Base-by-base conservation (phyloP, 2,888 invertebrate genomes). In the Gnatocerus cornutus region DNA sequence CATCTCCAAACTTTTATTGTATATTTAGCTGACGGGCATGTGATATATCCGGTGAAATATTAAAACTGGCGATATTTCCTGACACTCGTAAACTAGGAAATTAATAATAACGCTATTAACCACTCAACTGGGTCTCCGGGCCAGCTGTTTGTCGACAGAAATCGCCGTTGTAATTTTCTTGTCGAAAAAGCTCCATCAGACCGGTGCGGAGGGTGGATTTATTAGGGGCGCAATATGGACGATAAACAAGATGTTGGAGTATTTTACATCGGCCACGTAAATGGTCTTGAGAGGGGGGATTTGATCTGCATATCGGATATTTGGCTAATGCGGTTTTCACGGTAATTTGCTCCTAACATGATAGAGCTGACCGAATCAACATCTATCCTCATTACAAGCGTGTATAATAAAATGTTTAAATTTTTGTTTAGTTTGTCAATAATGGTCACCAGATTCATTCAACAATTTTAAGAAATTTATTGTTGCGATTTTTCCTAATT, bases 21-120 rank as follows among this genome's bases (percentile, higher is more conserved):
- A 48, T 39, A 59, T 59, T 59, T 59, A 29, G 33, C 50, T 43
- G 59, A 59, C 50, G 43, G 52, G 13, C 52, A 12, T 37, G 45
- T 53, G 14, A 59, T 30, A 59, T 43, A 68, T 68, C 68, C 68
- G 62, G 55, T 13, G 39, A 55, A 62, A 48, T 62, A 68, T 68
- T 62, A 68, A 61, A 68, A 68, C 55, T 62, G 68, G 45, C 58
- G 59, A 58, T 64, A 58, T 59, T 64, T 69, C 64, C 69, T 59
- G 69, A 58, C 56, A 61, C 55, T 61, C 62, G 53, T 66, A 69
- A 69, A 69, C 69, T 61, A 66, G 69, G 61, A 69, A 69, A 69
- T 69, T 69, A 69, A 61, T 69, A 69, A 69, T 69, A 66, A 65
- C 61, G 62, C 61, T 30, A 66, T 66, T 69, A 69, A 55, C 64